Percentiles rank a stretch among this genome's conserved stretches.
Conservation (phyloP, 2,888 invertebrate genomes). For the Drosophila maculinotata region DNA sequence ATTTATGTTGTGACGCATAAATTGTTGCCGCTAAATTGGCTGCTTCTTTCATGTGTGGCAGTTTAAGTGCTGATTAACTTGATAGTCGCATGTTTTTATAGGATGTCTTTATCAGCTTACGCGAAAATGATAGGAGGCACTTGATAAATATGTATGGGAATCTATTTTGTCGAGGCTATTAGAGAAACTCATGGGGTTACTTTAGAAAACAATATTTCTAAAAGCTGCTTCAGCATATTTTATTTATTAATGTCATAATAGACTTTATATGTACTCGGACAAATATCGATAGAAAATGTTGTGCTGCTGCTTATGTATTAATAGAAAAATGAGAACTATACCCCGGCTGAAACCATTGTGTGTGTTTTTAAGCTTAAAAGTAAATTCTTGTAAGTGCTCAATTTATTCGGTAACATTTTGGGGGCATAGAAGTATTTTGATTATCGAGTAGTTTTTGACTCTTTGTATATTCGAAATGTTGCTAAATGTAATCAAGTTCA, state of each 20-base stretch:
- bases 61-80: conserved; percentile 59
- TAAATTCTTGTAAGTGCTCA: neutral
- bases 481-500: too few species aligned
- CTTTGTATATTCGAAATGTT: too few species aligned
- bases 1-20: conserved; percentile 19
- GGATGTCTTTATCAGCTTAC: conserved; percentile 50
- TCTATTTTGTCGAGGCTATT: neutral
- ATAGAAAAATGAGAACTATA: neutral
- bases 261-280: conserved; percentile 10
- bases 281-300: neutral
- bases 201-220: neutral
- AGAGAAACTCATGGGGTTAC: neutral
- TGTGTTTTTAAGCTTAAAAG: neutral
- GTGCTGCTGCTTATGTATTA: neutral
- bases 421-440: too few species aligned
- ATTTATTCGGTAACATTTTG: neutral
- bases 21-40: conserved; percentile 34
- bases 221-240: neutral
- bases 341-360: too few species aligned
- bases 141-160: conserved; percentile 8
- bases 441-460: too few species aligned
- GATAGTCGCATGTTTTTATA: conserved; percentile 47
- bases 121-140: conserved; percentile 15
- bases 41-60: conserved; percentile 18
- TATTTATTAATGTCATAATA: conserved; percentile 13